Conservation (phyloP, 2,888 invertebrate genomes). For the Hypena proboscidalis region DNA sequence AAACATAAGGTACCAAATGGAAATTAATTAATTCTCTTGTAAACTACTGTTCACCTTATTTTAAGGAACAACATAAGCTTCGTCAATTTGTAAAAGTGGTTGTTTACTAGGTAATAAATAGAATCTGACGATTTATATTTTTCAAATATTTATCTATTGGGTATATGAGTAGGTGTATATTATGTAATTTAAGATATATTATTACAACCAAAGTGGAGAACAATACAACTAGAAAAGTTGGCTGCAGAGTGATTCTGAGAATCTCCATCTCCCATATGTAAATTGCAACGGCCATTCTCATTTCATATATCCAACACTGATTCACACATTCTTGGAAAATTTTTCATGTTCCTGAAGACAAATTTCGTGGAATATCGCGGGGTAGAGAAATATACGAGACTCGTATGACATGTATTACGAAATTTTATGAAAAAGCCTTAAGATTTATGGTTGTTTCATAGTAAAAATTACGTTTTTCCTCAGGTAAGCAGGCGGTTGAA, state of each 20-base stretch:
- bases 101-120: too few relatives aligned
- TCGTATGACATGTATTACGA: conserved; percentile 43
- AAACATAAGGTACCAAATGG: too few relatives aligned
- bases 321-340: conserved; percentile 42
- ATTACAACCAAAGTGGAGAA: too few relatives aligned
- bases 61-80: too few relatives aligned
- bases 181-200: too few relatives aligned
- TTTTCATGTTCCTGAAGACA: conserved; percentile 43
- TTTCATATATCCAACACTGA: conserved; percentile 49
- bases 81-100: too few relatives aligned
- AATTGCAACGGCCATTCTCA: conserved; percentile 47
- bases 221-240: conserved; percentile 19
- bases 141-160: too few relatives aligned
- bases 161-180: too few relatives aligned
- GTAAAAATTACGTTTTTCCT: conserved; percentile 27
- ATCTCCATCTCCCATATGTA: conserved; percentile 21
- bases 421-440: conserved; percentile 39
- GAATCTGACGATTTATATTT: too few relatives aligned
- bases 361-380: conserved; percentile 38
- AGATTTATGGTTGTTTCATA: conserved; percentile 43
- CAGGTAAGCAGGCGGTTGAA: conserved; percentile 21
- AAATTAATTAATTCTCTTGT: too few relatives aligned
- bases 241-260: conserved; percentile 9
- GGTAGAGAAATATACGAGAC: conserved; percentile 41
- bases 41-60: too few relatives aligned